A percentile compares a stretch with the other conserved stretches of the same genome.
Evolutionary conservation across 1,140 invertebrate genomes (phyloP).

Genomic region (Calosoma granatense): DNA sequence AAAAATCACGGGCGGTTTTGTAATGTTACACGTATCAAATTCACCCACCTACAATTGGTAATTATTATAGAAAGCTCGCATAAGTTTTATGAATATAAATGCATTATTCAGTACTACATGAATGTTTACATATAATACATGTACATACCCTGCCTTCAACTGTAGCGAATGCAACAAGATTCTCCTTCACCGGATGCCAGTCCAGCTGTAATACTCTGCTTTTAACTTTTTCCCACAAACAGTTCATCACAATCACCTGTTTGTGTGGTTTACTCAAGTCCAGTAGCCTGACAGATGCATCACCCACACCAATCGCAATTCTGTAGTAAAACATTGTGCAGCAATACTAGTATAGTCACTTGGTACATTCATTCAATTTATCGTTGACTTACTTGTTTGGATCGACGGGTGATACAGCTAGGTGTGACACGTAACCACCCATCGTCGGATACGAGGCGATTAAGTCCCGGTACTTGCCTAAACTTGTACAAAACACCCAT

Average conservation of each 20-base stretch:
- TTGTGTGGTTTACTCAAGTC: slow-evolving; percentile 43
- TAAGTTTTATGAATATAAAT: too few species aligned
- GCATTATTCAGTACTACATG: too few species aligned
- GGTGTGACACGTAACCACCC: slow-evolving; percentile 52
- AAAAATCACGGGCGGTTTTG: slow-evolving; percentile 30
- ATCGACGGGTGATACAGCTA: slow-evolving; percentile 58
- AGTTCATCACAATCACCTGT: slow-evolving; percentile 38
- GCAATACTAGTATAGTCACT: slow-evolving; percentile 13
- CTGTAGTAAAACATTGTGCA: slow-evolving; percentile 30
- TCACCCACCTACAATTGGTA: slow-evolving; percentile 46
- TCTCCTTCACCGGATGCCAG: slow-evolving; percentile 71
- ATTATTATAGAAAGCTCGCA: too few species aligned
- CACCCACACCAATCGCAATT: slow-evolving; percentile 58
- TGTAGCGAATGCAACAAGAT: slow-evolving; percentile 62
- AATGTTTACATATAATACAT: too few species aligned
- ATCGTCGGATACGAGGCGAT: slow-evolving; percentile 47
- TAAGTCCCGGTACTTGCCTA: slow-evolving; percentile 32
- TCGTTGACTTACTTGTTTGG: slow-evolving; percentile 49
- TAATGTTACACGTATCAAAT: slow-evolving; percentile 34
- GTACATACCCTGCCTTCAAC: slow-evolving; percentile 55
- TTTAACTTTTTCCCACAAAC: slow-evolving; percentile 59
- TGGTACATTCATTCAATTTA: too few species aligned
- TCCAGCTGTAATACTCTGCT: slow-evolving; percentile 57
- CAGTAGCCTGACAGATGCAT: slow-evolving; percentile 61
- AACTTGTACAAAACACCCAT: slow-evolving; percentile 46